phyloP scores from a whole-genome alignment of 2,797 vertebrate genomes.

The Gambusia yucatana region DNA sequence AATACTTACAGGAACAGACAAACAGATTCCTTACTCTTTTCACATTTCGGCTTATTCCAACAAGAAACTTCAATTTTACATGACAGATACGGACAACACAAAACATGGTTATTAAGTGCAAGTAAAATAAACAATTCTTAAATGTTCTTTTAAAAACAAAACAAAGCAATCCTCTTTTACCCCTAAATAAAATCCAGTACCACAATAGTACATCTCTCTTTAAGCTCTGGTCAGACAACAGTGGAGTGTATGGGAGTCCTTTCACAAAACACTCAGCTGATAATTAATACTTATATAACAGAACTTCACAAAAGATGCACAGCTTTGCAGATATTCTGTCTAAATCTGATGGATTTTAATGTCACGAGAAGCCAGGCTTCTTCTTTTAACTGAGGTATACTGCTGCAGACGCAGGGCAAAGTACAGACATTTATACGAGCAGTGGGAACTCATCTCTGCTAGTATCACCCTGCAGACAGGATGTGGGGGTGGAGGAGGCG shows the following conservation, averaged over 20 bases:
- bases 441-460: constrained; percentile 47
- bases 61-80: neutral
- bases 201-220: constrained; percentile 1
- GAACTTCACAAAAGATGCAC: constrained; percentile 22
- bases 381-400: constrained; percentile 47
- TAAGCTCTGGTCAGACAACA: constrained; percentile 13
- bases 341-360: constrained; percentile 34
- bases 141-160: neutral
- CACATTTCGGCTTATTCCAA: neutral
- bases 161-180: neutral
- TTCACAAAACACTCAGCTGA: constrained; percentile 23
- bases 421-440: constrained; percentile 59
- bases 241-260: constrained; percentile 3
- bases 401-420: constrained; percentile 56
- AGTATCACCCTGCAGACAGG: constrained; percentile 62
- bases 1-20: neutral
- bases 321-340: constrained; percentile 36
- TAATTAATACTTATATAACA: constrained; percentile 35
- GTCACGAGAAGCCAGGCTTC: constrained; percentile 50
- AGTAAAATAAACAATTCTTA: neutral
- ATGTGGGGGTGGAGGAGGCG: constrained; percentile 65
- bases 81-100: neutral
- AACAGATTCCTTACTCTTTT: neutral
- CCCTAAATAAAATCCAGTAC: neutral
- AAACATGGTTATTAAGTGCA: neutral